Evolutionary conservation across 2,888 invertebrate species (phyloP).

Genomic region (Calameuta filiformis): DNA sequence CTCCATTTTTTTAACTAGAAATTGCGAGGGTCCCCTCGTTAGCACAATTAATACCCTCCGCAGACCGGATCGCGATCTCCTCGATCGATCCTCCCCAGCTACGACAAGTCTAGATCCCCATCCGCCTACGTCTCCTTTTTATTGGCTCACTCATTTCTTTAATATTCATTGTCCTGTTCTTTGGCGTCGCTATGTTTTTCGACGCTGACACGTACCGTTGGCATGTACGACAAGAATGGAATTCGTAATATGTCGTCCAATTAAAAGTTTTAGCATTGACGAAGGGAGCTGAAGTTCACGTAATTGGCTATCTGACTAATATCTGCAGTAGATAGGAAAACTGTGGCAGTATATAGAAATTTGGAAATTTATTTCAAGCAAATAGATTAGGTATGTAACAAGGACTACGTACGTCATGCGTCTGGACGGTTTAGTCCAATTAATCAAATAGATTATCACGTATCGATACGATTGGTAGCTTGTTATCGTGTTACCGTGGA

Average conservation of each 20-base stretch:
- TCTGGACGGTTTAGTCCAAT: not conserved
- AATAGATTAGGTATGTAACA: not conserved
- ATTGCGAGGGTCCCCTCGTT: constrained; percentile 2
- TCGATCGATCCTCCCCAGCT: not conserved
- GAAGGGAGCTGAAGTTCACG: not conserved
- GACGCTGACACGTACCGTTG: not conserved
- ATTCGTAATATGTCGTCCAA: not conserved
- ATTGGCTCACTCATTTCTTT: not conserved
- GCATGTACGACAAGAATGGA: not conserved
- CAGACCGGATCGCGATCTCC: not conserved
- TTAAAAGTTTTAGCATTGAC: not conserved
- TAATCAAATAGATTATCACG: not conserved
- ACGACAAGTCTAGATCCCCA: not conserved
- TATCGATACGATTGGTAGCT: not conserved
- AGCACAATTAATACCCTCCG: not conserved
- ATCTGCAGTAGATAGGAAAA: not conserved
- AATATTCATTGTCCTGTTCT: not conserved
- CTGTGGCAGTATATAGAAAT: not conserved
- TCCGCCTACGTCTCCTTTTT: not conserved
- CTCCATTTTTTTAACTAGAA: constrained; percentile 27
- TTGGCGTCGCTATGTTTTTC: not conserved
- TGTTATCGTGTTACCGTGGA: not conserved
- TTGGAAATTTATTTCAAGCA: not conserved
- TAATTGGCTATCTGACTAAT: not conserved
- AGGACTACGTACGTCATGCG: not conserved